These are phyloP conservation scores for Schizopygopsis malacanthus DNA, from an alignment of 2,797 vertebrate species.

Conservation along the genomic window DNA sequence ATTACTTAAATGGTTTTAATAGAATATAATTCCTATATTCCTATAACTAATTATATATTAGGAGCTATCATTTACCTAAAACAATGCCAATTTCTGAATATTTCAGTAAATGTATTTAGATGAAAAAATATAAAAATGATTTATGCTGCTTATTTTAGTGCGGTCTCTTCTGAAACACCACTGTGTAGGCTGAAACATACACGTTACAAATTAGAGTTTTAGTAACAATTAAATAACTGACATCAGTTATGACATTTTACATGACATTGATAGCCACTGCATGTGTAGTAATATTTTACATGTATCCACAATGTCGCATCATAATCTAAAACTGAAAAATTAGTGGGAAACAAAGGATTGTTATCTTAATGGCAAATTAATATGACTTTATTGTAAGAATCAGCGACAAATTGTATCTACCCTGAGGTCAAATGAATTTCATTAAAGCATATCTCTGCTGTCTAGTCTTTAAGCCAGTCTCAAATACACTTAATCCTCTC, in stretches of 20 bases:
- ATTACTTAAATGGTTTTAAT: too few relatives aligned
- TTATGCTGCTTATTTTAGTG: not conserved
- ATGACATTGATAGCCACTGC: not conserved
- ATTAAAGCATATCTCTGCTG: conserved; percentile 31
- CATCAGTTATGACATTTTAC: not conserved
- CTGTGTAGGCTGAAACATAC: not conserved
- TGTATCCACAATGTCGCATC: not conserved
- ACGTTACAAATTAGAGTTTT: not conserved
- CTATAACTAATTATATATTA: too few relatives aligned
- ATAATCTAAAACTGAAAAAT: conserved; percentile 5
- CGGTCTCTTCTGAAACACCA: not conserved
- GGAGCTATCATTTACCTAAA: too few relatives aligned
- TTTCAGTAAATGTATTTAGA: not conserved
- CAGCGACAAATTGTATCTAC: not conserved
- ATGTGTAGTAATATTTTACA: not conserved
- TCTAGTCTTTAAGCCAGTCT: conserved; percentile 36
- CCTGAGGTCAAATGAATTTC: conserved; percentile 31
- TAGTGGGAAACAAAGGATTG: not conserved
- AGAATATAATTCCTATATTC: too few relatives aligned
- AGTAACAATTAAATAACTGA: not conserved
- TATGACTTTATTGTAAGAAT: conserved; percentile 5
- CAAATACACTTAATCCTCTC: conserved; percentile 47
- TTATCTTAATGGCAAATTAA: not conserved
- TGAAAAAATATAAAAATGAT: not conserved
- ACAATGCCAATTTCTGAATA: too few relatives aligned